Evolutionary conservation across 2,113 vertebrate genomes (phyloP), one percentile per base, ranked within the genome.

Genomic region (Boulengeromyrus knoepffleri): DNA sequence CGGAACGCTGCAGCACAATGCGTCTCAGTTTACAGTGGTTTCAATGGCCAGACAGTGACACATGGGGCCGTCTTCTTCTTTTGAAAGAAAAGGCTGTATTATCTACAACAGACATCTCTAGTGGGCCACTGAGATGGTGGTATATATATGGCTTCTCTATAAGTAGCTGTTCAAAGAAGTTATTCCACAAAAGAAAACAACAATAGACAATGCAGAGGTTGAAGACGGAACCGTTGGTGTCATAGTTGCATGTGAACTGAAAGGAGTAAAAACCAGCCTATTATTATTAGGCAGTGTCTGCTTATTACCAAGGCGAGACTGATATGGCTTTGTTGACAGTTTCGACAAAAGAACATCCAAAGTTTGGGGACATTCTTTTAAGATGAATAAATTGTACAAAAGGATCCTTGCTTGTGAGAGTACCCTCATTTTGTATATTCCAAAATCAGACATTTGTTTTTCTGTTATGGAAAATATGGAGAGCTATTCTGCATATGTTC

Each of bases 91-190:
- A 45, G 87, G 42, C 87, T 62, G 39, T 66, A 58, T 88, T 88
- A 88, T 88, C 87, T 62, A 50, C 31, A 17, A 45, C 53, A 88
- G 87, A 88, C 87, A 88, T 88, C 56, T 88, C 36, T 88, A 66
- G 53, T 45, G 36, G 85, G 85, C 49, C 85, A 53, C n/a, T 19
- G 85, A 52, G 85, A 87, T 87, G 85, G 56, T 56, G 85, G 49
- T 36, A 27, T 36, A 52, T 87, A 27, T 53, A 53, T 56, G 85
- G 84, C 50, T 87, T 50, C 31, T 87, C 85, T 39, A 53, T 87
- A 39, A 12, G 85, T 49, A 53, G 85, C 50, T 87, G 12, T 53
- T 36, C 50, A 53, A 47, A 87, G 27, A 87, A 47, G 42, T 85
- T 46, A 47, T 47, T 85, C 83, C 39, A 45, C 45, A 85, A 85